Percentiles rank a stretch among this genome's conserved stretches.
These are phyloP conservation scores for Trissolcus brochymenae DNA, from an alignment of 2,888 invertebrate species.

Conservation along the genomic window DNA sequence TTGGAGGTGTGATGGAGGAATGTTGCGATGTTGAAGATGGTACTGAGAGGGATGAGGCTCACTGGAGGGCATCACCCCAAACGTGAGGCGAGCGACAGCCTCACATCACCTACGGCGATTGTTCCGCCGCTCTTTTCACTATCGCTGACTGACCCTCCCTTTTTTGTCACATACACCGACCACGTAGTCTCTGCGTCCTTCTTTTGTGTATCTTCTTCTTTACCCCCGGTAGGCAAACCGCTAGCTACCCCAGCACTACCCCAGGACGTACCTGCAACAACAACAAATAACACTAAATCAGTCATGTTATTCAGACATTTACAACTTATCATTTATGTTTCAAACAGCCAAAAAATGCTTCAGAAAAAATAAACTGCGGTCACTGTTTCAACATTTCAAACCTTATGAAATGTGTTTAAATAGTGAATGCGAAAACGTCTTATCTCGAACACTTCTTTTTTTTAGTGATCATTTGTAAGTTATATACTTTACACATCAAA, in stretches of 20 bases:
- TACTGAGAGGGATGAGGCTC: slow-evolving; percentile 75
- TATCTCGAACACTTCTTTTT: too few species aligned
- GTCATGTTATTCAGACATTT: not conserved
- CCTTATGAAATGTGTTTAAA: too few species aligned
- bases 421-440: too few species aligned
- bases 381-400: too few species aligned
- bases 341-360: too few species aligned
- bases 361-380: too few species aligned
- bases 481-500: too few species aligned
- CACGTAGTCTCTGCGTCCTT: slow-evolving; percentile 57
- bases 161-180: slow-evolving; percentile 59
- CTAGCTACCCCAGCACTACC: slow-evolving; percentile 74
- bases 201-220: slow-evolving; percentile 59
- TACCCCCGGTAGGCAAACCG: slow-evolving; percentile 65
- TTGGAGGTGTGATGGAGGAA: slow-evolving; percentile 73
- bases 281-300: slow-evolving; percentile 12
- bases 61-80: slow-evolving; percentile 76
- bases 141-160: slow-evolving; percentile 60
- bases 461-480: too few species aligned
- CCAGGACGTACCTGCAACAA: slow-evolving; percentile 73
- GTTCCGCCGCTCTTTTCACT: slow-evolving; percentile 66
- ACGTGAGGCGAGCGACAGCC: slow-evolving; percentile 75
- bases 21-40: slow-evolving; percentile 74
- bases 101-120: slow-evolving; percentile 75
- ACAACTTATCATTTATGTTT: too few species aligned